These are phyloP conservation scores for Caenorhabditis sp. DNA, from an alignment of 2,888 invertebrate genomes.

Conservation along the genomic window DNA sequence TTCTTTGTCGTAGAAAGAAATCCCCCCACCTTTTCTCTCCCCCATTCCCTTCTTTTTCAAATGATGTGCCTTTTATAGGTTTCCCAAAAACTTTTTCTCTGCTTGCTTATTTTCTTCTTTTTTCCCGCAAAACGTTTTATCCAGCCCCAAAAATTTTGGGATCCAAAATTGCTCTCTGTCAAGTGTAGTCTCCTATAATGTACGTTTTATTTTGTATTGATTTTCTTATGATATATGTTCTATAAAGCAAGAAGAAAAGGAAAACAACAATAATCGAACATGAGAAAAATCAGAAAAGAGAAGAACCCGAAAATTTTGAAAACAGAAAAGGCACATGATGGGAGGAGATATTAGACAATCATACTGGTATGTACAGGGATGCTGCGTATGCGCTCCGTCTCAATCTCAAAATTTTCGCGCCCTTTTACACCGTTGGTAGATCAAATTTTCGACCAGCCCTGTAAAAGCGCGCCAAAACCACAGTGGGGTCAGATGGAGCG, in stretches of 20 bases:
- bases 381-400: too few species aligned
- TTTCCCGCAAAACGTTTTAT: too few species aligned
- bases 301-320: background rate
- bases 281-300: conserved; percentile 17
- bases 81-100: background rate
- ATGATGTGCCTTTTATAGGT: conserved; percentile 46
- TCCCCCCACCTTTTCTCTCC: conserved; percentile 15
- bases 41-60: conserved; percentile 9
- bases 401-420: too few species aligned
- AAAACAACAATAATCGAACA: background rate
- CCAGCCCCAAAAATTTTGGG: too few species aligned
- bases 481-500: too few species aligned
- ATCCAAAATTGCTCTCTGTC: too few species aligned
- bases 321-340: background rate
- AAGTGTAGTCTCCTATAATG: conserved; percentile 17
- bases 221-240: conserved; percentile 1
- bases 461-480: too few species aligned
- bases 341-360: background rate
- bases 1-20: conserved; percentile 57
- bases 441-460: too few species aligned
- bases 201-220: conserved; percentile 13
- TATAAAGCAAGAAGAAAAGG: conserved; percentile 12
- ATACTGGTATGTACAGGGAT: conserved; percentile 2
- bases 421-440: too few species aligned
- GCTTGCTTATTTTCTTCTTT: conserved; percentile 24